Conservation (phyloP, 2,113 vertebrate genomes). For the Rhineura floridana region DNA sequence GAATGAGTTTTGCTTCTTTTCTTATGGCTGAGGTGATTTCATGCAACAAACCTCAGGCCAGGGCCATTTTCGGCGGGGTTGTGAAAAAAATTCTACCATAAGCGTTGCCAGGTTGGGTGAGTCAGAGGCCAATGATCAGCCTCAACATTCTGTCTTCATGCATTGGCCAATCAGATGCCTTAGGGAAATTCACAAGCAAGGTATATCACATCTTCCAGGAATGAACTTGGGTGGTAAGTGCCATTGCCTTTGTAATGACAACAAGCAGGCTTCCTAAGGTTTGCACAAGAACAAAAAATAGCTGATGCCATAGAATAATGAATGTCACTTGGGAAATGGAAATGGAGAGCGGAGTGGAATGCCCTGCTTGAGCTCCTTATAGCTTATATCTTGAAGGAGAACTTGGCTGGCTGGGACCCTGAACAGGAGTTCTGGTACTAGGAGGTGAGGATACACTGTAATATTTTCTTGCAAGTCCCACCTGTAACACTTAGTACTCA, state of each 20-base stretch:
- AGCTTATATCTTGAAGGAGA: neutral
- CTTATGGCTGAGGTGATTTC: neutral
- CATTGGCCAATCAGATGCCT: neutral
- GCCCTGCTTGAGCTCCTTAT: neutral
- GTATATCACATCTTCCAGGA: neutral
- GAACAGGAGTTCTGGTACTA: neutral
- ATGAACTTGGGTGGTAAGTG: neutral
- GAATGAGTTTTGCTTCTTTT: slow-evolving; percentile 23
- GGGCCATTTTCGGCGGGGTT: neutral
- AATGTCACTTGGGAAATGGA: neutral
- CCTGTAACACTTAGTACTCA: neutral
- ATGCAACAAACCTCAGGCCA: neutral
- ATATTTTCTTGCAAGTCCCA: neutral
- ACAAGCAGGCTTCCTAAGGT: neutral
- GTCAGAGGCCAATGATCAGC: neutral
- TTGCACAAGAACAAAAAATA: neutral
- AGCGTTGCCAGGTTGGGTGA: no score
- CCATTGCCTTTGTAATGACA: neutral
- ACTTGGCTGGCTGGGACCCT: neutral
- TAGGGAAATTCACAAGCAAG: neutral
- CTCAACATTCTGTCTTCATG: neutral
- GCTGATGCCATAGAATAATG: neutral
- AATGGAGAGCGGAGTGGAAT: neutral
- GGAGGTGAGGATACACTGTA: neutral
- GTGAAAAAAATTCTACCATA: neutral